Percentiles rank a stretch among this genome's conserved stretches.
Evolutionary conservation across 2,888 invertebrate species (phyloP).

Genomic region (Ophioninae sp.): DNA sequence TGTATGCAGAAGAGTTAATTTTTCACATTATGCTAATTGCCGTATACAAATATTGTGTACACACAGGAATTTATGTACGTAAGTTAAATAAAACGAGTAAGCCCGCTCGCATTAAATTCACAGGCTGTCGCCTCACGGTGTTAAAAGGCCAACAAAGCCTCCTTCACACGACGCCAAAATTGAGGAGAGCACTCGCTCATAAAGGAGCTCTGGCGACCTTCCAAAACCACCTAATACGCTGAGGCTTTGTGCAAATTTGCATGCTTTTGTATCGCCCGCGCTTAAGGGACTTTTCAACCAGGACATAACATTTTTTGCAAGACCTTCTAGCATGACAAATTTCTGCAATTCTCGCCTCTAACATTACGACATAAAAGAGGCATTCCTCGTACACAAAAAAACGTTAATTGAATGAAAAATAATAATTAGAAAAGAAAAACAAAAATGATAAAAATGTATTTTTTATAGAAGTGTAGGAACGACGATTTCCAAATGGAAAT

Average conservation of each 20-base stretch:
- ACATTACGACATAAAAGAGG: neutral
- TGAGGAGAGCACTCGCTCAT: neutral
- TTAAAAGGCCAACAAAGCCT: neutral
- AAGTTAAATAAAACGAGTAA: neutral
- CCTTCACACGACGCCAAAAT: neutral
- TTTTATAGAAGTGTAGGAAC: no score
- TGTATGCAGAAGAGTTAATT: no score
- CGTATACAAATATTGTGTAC: neutral
- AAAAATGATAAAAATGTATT: no score
- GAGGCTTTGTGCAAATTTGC: neutral
- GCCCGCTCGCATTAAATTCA: neutral
- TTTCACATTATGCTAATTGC: constrained; percentile 4
- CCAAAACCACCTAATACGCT: neutral
- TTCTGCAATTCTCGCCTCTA: neutral
- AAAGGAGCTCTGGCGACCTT: neutral
- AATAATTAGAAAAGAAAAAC: no score
- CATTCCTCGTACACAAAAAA: neutral
- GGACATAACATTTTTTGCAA: neutral
- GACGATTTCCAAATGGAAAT: no score
- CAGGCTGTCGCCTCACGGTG: neutral
- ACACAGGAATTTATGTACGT: neutral
- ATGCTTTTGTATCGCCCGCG: neutral
- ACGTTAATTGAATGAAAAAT: neutral
- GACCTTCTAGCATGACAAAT: neutral
- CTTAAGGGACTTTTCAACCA: neutral